These are phyloP conservation scores for Falco columbarius DNA, from an alignment of 2,797 vertebrate species.

Conservation along the genomic window DNA sequence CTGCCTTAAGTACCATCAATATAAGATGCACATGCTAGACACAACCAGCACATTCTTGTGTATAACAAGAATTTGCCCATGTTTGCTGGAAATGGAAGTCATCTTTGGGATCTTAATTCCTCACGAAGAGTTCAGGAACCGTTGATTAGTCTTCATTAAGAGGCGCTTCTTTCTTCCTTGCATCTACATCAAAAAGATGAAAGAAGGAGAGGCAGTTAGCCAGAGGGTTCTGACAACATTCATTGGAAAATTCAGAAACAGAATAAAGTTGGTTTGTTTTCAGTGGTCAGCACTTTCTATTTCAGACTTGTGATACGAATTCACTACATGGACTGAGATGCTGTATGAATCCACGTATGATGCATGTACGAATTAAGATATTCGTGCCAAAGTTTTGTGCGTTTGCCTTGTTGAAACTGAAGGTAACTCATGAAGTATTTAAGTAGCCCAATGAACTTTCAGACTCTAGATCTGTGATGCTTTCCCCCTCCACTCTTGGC, in stretches of 20 bases:
- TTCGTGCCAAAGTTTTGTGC: not conserved
- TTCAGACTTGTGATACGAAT: not conserved
- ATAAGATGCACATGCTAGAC: conserved; percentile 33
- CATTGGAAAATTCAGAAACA: not conserved
- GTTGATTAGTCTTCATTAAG: conserved; percentile 72
- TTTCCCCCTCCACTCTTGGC: not conserved
- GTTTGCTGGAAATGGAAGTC: conserved; percentile 53
- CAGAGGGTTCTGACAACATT: not conserved
- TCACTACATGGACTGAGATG: not conserved
- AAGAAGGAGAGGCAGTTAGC: not conserved
- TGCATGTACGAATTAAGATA: not conserved
- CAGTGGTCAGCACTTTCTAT: not conserved
- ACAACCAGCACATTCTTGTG: conserved; percentile 22
- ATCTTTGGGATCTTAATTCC: conserved; percentile 76
- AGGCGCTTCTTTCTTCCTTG: conserved; percentile 76
- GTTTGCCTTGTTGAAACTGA: not conserved
- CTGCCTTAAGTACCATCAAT: conserved; percentile 71
- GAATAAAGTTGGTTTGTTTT: not conserved
- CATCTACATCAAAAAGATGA: conserved; percentile 34
- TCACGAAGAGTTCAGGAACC: conserved; percentile 39
- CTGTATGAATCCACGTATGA: not conserved
- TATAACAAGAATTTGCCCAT: not conserved
- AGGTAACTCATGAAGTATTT: not conserved
- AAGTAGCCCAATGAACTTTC: not conserved
- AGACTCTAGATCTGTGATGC: not conserved